Evolutionary conservation across 1,140 invertebrate genomes (phyloP), one percentile per base, ranked within the genome.

Genomic region (Solenopsis invicta): DNA sequence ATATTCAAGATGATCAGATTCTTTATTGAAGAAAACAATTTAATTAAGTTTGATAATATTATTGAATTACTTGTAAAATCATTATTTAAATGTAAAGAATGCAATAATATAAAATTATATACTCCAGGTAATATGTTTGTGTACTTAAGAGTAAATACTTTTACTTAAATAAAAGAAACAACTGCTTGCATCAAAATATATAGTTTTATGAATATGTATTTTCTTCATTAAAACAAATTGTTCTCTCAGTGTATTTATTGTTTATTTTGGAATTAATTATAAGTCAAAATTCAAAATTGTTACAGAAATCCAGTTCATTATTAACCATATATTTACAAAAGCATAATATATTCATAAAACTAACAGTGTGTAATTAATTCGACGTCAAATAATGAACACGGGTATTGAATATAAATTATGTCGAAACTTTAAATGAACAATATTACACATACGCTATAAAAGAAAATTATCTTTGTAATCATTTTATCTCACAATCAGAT

Each of bases 401-500:
- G 0, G 4, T 61, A 34, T 62, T 62, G 18, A 62, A 62, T 9
- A 16, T 34, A 34, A 62, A 62, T 16, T 34, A 62, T n/a, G 9
- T 41, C 10, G 16, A 41, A 52, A 52, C 29, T 18, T 52, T 24
- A 29, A 8, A 9, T 71, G 34, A 52, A 50, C 50, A 50, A 52
- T 71, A 29, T 13, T 52, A 13, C 10, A 1, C 21, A 13, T 1
- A 21, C 29, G 37, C n/a, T 2, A 62, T 37, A 3, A 52, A 6
- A 71, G 21, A 34, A 37, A n/a, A 54, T 72, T 54, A 72, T 72
- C 48, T 54, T 72, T n/a, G 0, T 34, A 37, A 72, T 52, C 16
- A 41, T 41, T 34, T 72, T 34, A 52, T 52, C 16, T n/a, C n/a
- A n/a, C n/a, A n/a, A 34, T 34, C 6, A 0, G n/a, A 69, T 6